These are phyloP conservation scores for Sebastes taczanowskii DNA, from an alignment of 2,797 vertebrate species.

Conservation along the genomic window DNA sequence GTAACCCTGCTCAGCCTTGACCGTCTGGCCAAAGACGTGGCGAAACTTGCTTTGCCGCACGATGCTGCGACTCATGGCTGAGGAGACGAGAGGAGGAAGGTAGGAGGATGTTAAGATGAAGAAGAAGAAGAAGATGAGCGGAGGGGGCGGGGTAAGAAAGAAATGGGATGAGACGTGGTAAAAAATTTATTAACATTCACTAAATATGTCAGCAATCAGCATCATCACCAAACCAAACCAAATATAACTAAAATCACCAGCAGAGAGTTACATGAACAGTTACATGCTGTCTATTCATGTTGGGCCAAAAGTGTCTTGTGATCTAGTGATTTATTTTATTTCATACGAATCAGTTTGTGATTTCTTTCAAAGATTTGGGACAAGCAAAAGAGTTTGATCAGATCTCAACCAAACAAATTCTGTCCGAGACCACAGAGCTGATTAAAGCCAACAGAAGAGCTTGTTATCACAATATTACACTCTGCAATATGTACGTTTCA, in stretches of 20 bases:
- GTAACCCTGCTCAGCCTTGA: constrained; percentile 94
- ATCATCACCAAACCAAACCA: background rate
- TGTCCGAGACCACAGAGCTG: background rate
- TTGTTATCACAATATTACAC: background rate
- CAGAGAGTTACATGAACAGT: background rate
- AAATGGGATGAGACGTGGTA: background rate
- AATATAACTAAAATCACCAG: background rate
- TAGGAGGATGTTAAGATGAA: background rate
- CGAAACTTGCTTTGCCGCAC: constrained; percentile 99
- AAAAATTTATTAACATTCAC: background rate
- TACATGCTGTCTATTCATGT: background rate
- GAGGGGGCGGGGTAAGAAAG: background rate
- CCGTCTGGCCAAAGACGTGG: constrained; percentile 95
- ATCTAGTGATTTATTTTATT: background rate
- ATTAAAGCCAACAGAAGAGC: background rate
- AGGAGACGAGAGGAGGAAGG: background rate
- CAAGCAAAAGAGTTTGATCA: background rate
- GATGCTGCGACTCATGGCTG: constrained; percentile 97
- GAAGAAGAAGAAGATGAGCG: background rate
- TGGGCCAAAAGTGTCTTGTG: background rate
- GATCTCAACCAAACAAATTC: background rate
- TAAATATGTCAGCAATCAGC: background rate
- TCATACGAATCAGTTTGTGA: background rate
- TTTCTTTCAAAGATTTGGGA: background rate
- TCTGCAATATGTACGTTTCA: background rate